Evolutionary conservation across 2,888 invertebrate genomes (phyloP).

Genomic region (Andrena camellia): DNA sequence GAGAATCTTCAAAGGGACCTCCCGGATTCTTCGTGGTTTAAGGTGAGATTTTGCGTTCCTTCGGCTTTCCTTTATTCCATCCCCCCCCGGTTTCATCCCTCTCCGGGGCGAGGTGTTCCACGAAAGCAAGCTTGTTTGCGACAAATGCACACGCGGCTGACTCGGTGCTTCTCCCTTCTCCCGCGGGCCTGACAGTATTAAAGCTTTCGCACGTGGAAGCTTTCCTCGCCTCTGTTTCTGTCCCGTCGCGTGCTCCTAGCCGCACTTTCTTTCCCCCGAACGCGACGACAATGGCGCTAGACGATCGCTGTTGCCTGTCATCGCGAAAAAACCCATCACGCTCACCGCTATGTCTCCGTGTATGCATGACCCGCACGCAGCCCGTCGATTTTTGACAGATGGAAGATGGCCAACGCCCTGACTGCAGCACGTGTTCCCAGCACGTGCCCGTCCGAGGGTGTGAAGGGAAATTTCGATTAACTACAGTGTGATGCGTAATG

Average conservation of each 20-base stretch:
- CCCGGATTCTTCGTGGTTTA: constrained; percentile 65
- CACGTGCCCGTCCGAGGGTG: constrained; percentile 70
- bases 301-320: constrained; percentile 50
- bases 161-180: constrained; percentile 38
- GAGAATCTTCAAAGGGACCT: constrained; percentile 68
- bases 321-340: constrained; percentile 26
- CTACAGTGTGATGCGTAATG: constrained; percentile 69
- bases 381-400: constrained; percentile 74
- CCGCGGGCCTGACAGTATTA: constrained; percentile 47
- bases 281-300: not conserved
- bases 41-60: constrained; percentile 70
- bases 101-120: constrained; percentile 22
- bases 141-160: constrained; percentile 53
- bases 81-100: constrained; percentile 22
- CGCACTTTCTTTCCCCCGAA: not conserved
- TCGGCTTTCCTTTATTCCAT: constrained; percentile 39
- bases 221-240: not conserved
- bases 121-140: constrained; percentile 63
- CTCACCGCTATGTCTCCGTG: constrained; percentile 5
- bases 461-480: constrained; percentile 75
- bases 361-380: constrained; percentile 67
- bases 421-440: constrained; percentile 65
- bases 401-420: constrained; percentile 68
- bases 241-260: constrained; percentile 18
- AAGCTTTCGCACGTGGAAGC: constrained; percentile 40